Base-by-base conservation (phyloP, 1,140 invertebrate genomes). In the Drosophila watanabei region DNA sequence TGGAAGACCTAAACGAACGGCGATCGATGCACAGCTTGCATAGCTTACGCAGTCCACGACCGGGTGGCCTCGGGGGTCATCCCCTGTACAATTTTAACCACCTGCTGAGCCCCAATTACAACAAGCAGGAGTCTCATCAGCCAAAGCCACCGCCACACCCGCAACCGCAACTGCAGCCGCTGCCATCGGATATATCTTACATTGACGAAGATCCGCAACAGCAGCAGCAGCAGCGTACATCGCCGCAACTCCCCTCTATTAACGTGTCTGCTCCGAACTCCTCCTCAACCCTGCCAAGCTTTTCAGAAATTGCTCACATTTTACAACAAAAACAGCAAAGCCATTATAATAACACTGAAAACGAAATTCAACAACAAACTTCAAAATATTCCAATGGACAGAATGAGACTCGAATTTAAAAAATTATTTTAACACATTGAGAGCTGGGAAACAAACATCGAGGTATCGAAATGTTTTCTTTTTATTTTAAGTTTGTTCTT, bases 1-100 rank as follows among this genome's bases (percentile, higher is more conserved):
- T 99, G 95, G 99, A 99, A 96, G 99, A 99, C 95, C 95, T 99
- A 95, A 99, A 99, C 95, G 99, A 99, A 95, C 97, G 98, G 93
- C 97, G 98, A 94, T 98, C 98, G 94, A 96, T 99, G 94, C 98
- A 99, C 97, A 98, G 98, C 96, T 97, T 98, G 95, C 97, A 98
- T 95, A 98, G 97, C 94, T 97, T 98, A 94, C 98, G 98, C 95
- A 98, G 97, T 95, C 96, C 98, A 93, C 96, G 97, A 57, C 83
- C 76, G 46, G 79, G 75, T 32, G 58, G 59, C 58, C 37, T 54
- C 61, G 14, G 35, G 35, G 79, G 62, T 32, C 75, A 92, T 43
- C 79, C 77, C 33, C 65, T 93, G 39, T 91, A 93, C 79, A 93
- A 93, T 89, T 69, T 80, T 72, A 92, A 92, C 58, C 69, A 92